A percentile compares a stretch with the other conserved stretches of the same genome.
Conservation (phyloP, 2,113 vertebrate species). For the Pteropus alecto region DNA sequence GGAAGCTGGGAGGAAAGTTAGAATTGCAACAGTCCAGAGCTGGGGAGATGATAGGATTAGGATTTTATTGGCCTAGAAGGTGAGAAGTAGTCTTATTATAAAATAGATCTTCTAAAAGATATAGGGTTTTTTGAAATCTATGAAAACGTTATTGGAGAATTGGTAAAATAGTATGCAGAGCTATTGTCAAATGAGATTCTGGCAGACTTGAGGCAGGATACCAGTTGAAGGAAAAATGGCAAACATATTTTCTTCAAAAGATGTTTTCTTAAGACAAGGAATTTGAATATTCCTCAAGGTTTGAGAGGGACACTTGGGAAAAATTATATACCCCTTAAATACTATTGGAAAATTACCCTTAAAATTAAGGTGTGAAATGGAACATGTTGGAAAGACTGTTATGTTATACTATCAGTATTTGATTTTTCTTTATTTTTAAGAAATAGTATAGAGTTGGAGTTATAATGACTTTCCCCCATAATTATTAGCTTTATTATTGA, state of each 20-base stretch:
- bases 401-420: neutral
- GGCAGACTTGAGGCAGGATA: neutral
- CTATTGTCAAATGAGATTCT: neutral
- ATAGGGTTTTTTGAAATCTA: neutral
- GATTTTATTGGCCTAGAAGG: neutral
- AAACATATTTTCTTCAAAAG: constrained; percentile 5
- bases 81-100: neutral
- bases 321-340: neutral
- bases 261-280: neutral
- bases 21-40: neutral
- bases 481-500: constrained; percentile 24
- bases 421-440: constrained; percentile 18
- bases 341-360: neutral
- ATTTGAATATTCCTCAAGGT: neutral
- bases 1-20: neutral
- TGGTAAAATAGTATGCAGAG: neutral
- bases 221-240: neutral
- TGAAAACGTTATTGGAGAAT: neutral
- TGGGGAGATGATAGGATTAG: neutral
- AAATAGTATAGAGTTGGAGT: neutral
- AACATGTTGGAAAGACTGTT: neutral
- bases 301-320: neutral
- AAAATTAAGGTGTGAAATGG: neutral
- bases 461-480: neutral
- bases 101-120: neutral